phyloP scores from a whole-genome alignment of 2,888 invertebrate species.

The Pyrocoelia pectoralis region DNA sequence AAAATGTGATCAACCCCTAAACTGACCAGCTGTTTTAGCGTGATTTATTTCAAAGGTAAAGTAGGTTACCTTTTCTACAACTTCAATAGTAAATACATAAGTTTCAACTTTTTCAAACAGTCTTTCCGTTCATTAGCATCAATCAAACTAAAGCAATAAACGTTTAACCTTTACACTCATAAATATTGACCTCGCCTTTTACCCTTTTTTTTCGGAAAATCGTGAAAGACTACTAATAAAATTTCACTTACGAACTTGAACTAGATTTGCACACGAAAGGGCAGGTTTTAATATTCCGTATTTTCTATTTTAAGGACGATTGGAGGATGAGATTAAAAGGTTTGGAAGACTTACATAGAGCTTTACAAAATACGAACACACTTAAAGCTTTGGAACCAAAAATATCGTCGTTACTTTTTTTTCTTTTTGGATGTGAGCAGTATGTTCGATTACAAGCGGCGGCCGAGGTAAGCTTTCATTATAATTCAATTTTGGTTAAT shows the following conservation, averaged over 20 bases:
- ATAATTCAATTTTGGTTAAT: neutral
- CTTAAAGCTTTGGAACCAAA: conserved; percentile 66
- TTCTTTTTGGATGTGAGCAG: conserved; percentile 71
- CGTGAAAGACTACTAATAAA: conserved; percentile 21
- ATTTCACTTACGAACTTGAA: conserved; percentile 7
- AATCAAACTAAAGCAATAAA: neutral
- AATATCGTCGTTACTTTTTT: conserved; percentile 69
- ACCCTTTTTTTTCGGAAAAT: conserved; percentile 11
- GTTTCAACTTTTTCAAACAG: conserved; percentile 6
- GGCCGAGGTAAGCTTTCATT: conserved; percentile 44
- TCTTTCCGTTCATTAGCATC: neutral
- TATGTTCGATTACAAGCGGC: conserved; percentile 49
- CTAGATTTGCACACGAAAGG: conserved; percentile 4
- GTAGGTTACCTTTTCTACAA: conserved; percentile 42
- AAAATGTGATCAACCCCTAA: conserved; percentile 24
- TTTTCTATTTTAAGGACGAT: conserved; percentile 60
- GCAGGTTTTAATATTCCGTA: neutral
- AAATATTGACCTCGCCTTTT: conserved; percentile 21
- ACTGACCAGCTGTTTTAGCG: conserved; percentile 39
- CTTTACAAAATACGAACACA: conserved; percentile 63
- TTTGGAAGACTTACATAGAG: conserved; percentile 65
- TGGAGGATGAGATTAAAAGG: conserved; percentile 66
- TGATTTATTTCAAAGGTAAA: conserved; percentile 40
- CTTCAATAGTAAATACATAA: conserved; percentile 40
- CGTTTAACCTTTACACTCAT: neutral